A percentile compares a stretch with the other conserved stretches of the same genome.
phyloP scores from a whole-genome alignment of 1,140 invertebrate species.

The Vollenhovia emeryi region DNA sequence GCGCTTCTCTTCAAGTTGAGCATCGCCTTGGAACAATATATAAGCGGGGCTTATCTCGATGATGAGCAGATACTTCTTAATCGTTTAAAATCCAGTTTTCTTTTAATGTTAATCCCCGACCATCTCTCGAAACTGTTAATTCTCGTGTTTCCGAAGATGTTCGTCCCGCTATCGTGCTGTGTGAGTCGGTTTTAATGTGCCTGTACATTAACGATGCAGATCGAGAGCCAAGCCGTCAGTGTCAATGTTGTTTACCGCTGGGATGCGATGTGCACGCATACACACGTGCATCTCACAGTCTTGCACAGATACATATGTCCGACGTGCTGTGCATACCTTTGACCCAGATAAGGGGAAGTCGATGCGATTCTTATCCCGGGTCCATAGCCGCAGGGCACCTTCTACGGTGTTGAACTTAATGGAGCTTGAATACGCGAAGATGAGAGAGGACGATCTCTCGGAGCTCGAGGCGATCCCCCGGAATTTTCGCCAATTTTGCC shows the following conservation, averaged over 20 bases:
- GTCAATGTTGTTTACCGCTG: constrained; percentile 70
- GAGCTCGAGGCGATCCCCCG: constrained; percentile 30
- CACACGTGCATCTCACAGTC: neutral
- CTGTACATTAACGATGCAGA: constrained; percentile 39
- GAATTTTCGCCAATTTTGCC: constrained; percentile 61
- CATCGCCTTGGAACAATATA: neutral
- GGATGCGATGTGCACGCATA: constrained; percentile 33
- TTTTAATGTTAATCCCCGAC: neutral
- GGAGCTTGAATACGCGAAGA: constrained; percentile 72
- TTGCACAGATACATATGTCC: neutral
- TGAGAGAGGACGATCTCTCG: constrained; percentile 58
- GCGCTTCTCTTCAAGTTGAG: neutral
- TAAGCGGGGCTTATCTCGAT: neutral
- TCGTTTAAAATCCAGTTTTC: constrained; percentile 18
- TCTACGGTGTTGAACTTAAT: constrained; percentile 67
- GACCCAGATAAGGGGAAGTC: constrained; percentile 73
- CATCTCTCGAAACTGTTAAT: neutral
- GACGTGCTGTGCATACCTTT: constrained; percentile 63
- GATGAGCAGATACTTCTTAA: neutral
- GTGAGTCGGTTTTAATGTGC: neutral
- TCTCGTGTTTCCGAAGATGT: neutral
- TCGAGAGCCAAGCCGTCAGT: constrained; percentile 59
- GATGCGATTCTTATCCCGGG: constrained; percentile 68
- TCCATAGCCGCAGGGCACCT: constrained; percentile 60
- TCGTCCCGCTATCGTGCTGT: neutral